These are phyloP conservation scores for Paradoxurus hermaphroditus DNA, from an alignment of 2,113 vertebrate species.

Conservation along the genomic window DNA sequence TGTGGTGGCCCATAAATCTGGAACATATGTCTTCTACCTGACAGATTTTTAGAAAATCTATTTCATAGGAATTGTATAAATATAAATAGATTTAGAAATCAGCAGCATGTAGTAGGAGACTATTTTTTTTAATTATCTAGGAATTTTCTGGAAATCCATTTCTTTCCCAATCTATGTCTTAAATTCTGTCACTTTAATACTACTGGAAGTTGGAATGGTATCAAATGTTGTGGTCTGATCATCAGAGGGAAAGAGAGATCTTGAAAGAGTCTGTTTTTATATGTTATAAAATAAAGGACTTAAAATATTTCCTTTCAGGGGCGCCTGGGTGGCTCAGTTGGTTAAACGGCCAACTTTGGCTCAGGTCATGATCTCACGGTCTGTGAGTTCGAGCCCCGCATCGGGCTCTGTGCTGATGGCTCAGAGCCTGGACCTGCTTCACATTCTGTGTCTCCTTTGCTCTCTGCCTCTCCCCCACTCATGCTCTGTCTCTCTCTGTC, in stretches of 20 bases:
- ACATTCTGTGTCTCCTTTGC: too few relatives aligned
- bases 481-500: too few relatives aligned
- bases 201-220: neutral
- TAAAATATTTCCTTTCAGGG: neutral
- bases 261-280: neutral
- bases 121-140: neutral
- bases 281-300: neutral
- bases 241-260: neutral
- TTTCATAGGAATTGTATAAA: neutral
- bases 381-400: too few relatives aligned
- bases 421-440: too few relatives aligned
- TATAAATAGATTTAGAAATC: neutral
- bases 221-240: neutral
- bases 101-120: neutral
- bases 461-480: too few relatives aligned
- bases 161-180: neutral
- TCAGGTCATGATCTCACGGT: too few relatives aligned
- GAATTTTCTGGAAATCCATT: neutral
- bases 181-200: neutral
- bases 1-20: neutral
- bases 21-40: neutral
- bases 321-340: too few relatives aligned
- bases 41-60: neutral
- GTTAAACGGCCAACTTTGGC: too few relatives aligned
- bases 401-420: too few relatives aligned